A percentile compares a stretch with the other conserved stretches of the same genome.
Conservation (phyloP, 1,140 invertebrate genomes). For the Subanguina moxae region DNA sequence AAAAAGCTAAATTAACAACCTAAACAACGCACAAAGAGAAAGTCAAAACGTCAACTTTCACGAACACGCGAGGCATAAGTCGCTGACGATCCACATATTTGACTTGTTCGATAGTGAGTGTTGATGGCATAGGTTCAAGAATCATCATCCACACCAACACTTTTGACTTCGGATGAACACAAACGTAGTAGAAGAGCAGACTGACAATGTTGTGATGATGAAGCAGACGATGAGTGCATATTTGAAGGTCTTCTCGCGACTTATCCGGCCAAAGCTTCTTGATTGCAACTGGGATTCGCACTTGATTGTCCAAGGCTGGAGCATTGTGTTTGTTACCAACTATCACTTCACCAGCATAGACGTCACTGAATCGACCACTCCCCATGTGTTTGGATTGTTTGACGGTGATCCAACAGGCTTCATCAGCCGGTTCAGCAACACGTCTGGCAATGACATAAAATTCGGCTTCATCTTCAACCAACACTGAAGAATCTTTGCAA, state of each 20-base stretch:
- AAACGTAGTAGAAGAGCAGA: slow-evolving; percentile 39
- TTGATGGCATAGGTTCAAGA: slow-evolving; percentile 37
- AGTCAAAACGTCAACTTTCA: slow-evolving; percentile 13
- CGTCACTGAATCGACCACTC: slow-evolving; percentile 30
- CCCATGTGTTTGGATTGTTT: slow-evolving; percentile 26
- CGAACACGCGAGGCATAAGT: slow-evolving; percentile 11
- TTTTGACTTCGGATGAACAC: slow-evolving; percentile 28
- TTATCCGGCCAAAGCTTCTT: slow-evolving; percentile 38
- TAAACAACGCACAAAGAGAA: background rate
- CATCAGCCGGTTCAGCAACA: slow-evolving; percentile 16
- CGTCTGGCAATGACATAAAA: slow-evolving; percentile 28
- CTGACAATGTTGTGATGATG: slow-evolving; percentile 35
- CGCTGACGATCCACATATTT: slow-evolving; percentile 9
- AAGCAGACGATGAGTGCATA: slow-evolving; percentile 28
- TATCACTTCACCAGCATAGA: background rate
- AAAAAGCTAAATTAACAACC: background rate
- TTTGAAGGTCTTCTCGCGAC: slow-evolving; percentile 38
- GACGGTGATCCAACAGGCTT: slow-evolving; percentile 18
- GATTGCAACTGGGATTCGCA: slow-evolving; percentile 29
- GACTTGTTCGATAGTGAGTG: slow-evolving; percentile 25
- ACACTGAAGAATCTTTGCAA: background rate
- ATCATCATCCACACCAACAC: slow-evolving; percentile 34
- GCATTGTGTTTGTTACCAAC: background rate
- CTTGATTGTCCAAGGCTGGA: background rate
- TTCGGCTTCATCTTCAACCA: slow-evolving; percentile 23